Percentiles rank a stretch among this genome's conserved stretches.
Evolutionary conservation across 2,113 vertebrate genomes (phyloP).

Genomic region (Trogon melanurus): DNA sequence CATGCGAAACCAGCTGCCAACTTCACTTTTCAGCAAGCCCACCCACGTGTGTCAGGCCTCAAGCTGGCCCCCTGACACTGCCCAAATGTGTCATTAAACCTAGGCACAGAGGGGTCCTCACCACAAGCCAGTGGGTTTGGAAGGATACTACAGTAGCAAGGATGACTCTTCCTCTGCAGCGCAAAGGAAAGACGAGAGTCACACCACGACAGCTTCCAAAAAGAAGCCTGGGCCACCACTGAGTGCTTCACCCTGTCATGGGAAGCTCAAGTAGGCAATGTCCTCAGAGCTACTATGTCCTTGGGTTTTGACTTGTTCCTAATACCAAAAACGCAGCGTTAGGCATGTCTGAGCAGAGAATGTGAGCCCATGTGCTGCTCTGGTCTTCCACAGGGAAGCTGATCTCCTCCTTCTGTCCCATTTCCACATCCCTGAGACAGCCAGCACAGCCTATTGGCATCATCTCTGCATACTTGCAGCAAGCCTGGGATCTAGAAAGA

Average conservation of each 20-base stretch:
- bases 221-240: background rate
- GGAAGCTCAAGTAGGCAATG: background rate
- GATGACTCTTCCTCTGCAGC: background rate
- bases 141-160: background rate
- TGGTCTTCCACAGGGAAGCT: rapidly evolving
- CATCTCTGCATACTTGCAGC: rapidly evolving
- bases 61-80: background rate
- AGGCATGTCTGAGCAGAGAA: background rate
- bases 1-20: background rate
- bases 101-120: rapidly evolving
- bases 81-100: background rate
- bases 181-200: background rate
- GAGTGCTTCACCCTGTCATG: background rate
- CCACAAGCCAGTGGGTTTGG: rapidly evolving
- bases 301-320: background rate
- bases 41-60: rapidly evolving
- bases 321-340: background rate
- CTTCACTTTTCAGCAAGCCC: background rate
- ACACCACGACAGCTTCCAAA: background rate
- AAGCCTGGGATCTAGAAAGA: background rate
- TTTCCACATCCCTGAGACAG: background rate
- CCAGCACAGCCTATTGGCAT: background rate
- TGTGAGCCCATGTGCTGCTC: background rate
- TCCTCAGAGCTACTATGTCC: background rate
- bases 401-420: background rate